Conservation (phyloP, 2,797 vertebrate species). For the Halcyon smyrnensis region DNA sequence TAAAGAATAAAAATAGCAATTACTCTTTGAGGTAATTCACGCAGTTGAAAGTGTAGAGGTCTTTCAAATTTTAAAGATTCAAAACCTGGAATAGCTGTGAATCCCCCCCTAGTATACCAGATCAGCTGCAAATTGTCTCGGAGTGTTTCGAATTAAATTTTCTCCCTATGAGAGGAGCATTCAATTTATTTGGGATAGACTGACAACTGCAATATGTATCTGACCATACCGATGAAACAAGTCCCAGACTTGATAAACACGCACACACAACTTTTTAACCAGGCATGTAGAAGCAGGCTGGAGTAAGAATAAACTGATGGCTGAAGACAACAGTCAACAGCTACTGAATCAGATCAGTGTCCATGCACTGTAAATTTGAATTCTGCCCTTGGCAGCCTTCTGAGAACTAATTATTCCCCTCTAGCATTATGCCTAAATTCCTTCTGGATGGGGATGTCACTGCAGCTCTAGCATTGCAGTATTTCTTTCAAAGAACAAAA, state of each 20-base stretch:
- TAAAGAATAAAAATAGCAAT: background rate
- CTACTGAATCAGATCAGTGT: background rate
- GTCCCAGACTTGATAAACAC: background rate
- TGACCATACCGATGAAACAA: background rate
- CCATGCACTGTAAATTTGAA: background rate
- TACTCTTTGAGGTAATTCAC: background rate
- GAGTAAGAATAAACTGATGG: conserved; percentile 1
- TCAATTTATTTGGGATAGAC: background rate
- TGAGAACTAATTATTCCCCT: background rate
- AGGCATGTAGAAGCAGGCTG: background rate
- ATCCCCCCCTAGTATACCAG: background rate
- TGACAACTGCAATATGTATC: background rate
- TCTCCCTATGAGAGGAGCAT: background rate
- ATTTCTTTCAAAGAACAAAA: background rate
- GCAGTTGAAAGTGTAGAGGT: background rate
- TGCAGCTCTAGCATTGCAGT: background rate
- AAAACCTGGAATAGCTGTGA: background rate
- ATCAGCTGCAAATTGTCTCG: background rate
- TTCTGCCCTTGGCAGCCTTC: background rate
- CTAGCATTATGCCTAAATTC: background rate
- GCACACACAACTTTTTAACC: background rate
- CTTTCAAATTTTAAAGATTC: background rate
- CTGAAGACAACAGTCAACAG: conserved; percentile 6
- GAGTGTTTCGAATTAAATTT: background rate
- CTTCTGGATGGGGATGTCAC: background rate